These are phyloP conservation scores for Oryzias javanicus DNA, from an alignment of 2,113 vertebrate species.

Conservation along the genomic window DNA sequence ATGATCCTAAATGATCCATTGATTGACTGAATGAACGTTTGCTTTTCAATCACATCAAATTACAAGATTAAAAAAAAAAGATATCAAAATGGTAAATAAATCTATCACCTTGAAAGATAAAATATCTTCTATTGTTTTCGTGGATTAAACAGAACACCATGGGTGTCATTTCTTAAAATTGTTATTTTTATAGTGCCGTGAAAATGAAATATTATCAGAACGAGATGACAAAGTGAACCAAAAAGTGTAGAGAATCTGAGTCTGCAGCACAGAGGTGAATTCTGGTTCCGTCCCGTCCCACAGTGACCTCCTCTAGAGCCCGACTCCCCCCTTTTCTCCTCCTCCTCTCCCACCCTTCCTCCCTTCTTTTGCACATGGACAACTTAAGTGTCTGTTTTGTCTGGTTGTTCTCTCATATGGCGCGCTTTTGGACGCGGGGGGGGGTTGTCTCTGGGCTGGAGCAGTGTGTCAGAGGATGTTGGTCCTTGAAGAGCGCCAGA, in stretches of 20 bases:
- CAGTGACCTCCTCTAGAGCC: slow-evolving; percentile 69
- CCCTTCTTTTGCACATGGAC: slow-evolving; percentile 57
- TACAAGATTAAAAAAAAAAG: too few species aligned
- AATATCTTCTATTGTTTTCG: too few species aligned
- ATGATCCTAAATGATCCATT: too few species aligned
- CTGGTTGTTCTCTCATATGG: slow-evolving; percentile 77
- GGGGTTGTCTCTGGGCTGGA: slow-evolving; percentile 81
- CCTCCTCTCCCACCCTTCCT: slow-evolving; percentile 41
- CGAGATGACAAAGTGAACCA: neutral
- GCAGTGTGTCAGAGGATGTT: slow-evolving; percentile 85
- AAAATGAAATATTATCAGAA: too few species aligned
- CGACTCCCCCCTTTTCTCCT: slow-evolving; percentile 28
- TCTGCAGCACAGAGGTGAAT: slow-evolving; percentile 36
- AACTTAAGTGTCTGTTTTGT: slow-evolving; percentile 93
- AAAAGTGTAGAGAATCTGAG: slow-evolving; percentile 36
- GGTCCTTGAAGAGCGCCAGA: slow-evolving; percentile 82
- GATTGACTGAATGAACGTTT: too few species aligned
- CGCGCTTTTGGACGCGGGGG: slow-evolving; percentile 77
- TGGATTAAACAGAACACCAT: too few species aligned
- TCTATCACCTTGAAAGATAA: too few species aligned
- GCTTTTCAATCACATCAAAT: too few species aligned
- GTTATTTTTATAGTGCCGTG: too few species aligned
- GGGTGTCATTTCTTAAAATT: too few species aligned
- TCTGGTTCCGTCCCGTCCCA: slow-evolving; percentile 53
- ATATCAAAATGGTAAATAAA: too few species aligned